Conservation (phyloP, 2,113 vertebrate genomes). For the Amia ocellicauda region DNA sequence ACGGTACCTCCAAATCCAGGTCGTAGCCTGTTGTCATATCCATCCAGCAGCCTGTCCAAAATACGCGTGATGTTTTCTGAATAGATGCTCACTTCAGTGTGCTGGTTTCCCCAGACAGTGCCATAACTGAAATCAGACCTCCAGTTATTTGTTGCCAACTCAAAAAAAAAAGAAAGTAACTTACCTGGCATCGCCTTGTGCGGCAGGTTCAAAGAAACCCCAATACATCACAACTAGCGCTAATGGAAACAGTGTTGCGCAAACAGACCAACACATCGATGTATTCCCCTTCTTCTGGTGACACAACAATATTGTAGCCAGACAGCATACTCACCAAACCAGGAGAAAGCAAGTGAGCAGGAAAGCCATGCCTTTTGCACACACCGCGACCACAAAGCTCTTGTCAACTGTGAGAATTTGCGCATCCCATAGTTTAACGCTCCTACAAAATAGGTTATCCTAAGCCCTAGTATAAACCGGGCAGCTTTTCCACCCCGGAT, state of each 20-base stretch:
- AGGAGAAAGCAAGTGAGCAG: conserved; percentile 71
- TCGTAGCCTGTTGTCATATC: conserved; percentile 90
- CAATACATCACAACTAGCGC: background rate
- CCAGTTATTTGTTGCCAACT: background rate
- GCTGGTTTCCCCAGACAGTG: conserved; percentile 55
- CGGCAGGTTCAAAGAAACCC: too few relatives aligned
- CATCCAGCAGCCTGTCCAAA: conserved; percentile 87
- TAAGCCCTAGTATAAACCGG: conserved; percentile 37
- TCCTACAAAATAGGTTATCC: conserved; percentile 29
- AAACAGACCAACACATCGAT: too few relatives aligned
- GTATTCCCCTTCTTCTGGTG: background rate
- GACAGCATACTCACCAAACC: conserved; percentile 71
- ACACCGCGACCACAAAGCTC: conserved; percentile 46
- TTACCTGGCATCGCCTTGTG: too few relatives aligned
- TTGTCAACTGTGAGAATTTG: conserved; percentile 63
- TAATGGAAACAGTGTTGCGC: background rate
- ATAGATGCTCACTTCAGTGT: conserved; percentile 67
- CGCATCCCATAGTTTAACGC: conserved; percentile 56
- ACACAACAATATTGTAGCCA: background rate
- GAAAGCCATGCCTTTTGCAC: conserved; percentile 70
- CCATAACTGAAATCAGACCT: conserved; percentile 65
- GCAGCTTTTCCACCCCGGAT: conserved; percentile 56
- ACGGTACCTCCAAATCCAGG: conserved; percentile 87
- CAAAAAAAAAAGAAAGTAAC: background rate
- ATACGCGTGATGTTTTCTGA: conserved; percentile 87